phyloP scores from a whole-genome alignment of 2,888 invertebrate genomes.

The Hetaerina titia region DNA sequence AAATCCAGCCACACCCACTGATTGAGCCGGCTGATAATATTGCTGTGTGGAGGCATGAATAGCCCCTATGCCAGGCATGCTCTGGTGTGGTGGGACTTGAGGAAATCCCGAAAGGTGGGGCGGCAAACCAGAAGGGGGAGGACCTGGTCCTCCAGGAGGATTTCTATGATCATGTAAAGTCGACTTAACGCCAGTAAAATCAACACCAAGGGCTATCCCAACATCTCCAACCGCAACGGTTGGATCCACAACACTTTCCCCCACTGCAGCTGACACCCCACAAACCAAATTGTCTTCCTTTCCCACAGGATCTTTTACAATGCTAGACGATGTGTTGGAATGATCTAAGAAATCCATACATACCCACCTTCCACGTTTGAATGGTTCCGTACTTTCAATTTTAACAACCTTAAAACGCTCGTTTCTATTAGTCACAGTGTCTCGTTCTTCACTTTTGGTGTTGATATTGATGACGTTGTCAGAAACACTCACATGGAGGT shows the following conservation, averaged over 20 bases:
- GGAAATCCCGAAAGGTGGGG: constrained; percentile 49
- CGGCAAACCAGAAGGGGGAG: constrained; percentile 47
- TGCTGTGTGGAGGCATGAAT: constrained; percentile 45
- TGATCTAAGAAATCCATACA: constrained; percentile 97
- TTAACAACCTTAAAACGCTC: constrained; percentile 96
- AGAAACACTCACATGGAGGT: constrained; percentile 71
- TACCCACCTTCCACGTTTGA: constrained; percentile 94
- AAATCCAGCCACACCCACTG: constrained; percentile 63
- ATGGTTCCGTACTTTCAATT: constrained; percentile 96
- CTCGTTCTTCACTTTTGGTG: constrained; percentile 81
- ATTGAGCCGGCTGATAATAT: constrained; percentile 61
- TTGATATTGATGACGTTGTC: constrained; percentile 75
- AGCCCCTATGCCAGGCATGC: constrained; percentile 59
- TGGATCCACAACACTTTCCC: constrained; percentile 54
- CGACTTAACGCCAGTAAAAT: constrained; percentile 60
- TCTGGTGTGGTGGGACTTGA: constrained; percentile 57
- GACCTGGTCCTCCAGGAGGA: constrained; percentile 56
- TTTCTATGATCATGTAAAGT: constrained; percentile 62
- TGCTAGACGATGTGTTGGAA: constrained; percentile 76
- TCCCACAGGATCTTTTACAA: constrained; percentile 59
- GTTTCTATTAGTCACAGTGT: constrained; percentile 86
- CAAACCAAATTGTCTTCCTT: constrained; percentile 64
- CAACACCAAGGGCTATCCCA: constrained; percentile 52
- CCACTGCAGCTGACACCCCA: constrained; percentile 44
- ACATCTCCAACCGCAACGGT: constrained; percentile 51